Evolutionary conservation across 1,140 invertebrate species (phyloP).

Genomic region (Catajapyx aquilonaris): DNA sequence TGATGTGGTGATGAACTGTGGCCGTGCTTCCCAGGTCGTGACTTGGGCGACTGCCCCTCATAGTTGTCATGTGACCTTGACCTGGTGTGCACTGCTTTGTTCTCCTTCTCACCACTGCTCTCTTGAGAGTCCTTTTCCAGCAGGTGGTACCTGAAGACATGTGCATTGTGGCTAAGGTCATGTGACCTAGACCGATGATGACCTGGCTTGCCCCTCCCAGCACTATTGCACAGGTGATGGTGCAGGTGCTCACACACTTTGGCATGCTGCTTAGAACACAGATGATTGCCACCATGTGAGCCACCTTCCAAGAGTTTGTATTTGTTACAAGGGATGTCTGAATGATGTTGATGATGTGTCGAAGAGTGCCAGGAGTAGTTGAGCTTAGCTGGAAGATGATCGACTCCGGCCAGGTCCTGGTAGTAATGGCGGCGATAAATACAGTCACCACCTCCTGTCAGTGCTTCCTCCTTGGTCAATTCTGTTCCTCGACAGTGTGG

Average conservation of each 20-base stretch:
- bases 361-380: slow-evolving; percentile 3
- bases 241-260: slow-evolving; percentile 24
- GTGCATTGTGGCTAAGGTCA: slow-evolving; percentile 19
- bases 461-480: background rate
- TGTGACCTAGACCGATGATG: slow-evolving; percentile 25
- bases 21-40: slow-evolving; percentile 9
- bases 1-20: slow-evolving; percentile 20
- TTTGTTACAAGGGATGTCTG: background rate
- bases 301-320: slow-evolving; percentile 25
- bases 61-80: background rate
- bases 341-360: too few species aligned
- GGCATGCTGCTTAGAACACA: too few species aligned
- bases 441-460: slow-evolving; percentile 14
- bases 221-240: slow-evolving; percentile 13
- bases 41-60: background rate
- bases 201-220: slow-evolving; percentile 8
- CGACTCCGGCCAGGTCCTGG: slow-evolving; percentile 23
- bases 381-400: slow-evolving; percentile 17
- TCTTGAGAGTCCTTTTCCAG: slow-evolving; percentile 16
- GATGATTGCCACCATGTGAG: too few species aligned
- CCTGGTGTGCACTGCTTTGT: slow-evolving; percentile 2
- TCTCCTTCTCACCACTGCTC: background rate
- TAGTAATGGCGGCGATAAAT: slow-evolving; percentile 22
- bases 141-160: slow-evolving; percentile 21
- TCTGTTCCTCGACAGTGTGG: too few species aligned